Conservation (phyloP, 1,140 invertebrate genomes). For the Oncopeltus fasciatus region DNA sequence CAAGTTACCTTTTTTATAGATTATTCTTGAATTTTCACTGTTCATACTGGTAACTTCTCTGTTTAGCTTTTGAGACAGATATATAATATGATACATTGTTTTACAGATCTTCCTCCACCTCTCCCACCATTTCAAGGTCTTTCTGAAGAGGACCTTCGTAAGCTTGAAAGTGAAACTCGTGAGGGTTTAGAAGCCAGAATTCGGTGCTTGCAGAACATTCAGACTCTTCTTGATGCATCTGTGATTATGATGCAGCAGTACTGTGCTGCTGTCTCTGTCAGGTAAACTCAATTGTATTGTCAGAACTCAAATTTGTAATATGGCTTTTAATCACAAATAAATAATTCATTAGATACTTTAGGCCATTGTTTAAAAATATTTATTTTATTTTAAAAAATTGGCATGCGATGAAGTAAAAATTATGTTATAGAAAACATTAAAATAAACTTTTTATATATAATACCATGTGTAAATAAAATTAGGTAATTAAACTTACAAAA, state of each 20-base stretch:
- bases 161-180: conserved; percentile 77
- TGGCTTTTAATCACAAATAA: neutral
- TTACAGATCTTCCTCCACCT: conserved; percentile 44
- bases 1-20: too few species aligned
- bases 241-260: conserved; percentile 82
- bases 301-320: neutral
- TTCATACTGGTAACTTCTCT: too few species aligned
- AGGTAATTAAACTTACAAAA: too few species aligned
- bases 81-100: neutral
- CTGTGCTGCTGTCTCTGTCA: conserved; percentile 39
- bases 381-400: neutral
- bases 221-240: conserved; percentile 73
- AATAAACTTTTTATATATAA: neutral
- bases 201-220: conserved; percentile 69
- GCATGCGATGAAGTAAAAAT: neutral
- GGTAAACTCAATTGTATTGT: neutral
- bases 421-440: neutral
- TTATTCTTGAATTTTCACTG: too few species aligned
- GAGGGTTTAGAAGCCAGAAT: conserved; percentile 80
- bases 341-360: neutral
- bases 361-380: neutral
- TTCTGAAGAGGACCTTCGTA: conserved; percentile 64
- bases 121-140: conserved; percentile 51
- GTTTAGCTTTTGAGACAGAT: too few species aligned
- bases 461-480: neutral